A percentile compares a stretch with the other conserved stretches of the same genome.
Conservation (phyloP, 2,797 vertebrate genomes). For the Acanthis flammea region DNA sequence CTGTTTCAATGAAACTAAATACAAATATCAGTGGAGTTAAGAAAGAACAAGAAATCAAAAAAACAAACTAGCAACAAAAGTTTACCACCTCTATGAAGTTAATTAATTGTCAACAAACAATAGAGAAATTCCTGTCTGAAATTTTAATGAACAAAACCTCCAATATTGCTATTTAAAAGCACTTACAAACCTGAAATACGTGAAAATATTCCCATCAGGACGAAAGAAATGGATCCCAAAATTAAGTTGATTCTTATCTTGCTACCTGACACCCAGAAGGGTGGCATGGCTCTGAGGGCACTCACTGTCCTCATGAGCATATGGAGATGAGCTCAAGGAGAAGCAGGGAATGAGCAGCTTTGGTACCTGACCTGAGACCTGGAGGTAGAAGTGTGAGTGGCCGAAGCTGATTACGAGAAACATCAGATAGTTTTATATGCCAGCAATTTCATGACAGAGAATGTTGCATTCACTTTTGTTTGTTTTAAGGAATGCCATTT, state of each 20-base stretch:
- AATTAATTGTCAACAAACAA: not conserved
- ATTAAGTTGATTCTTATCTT: not conserved
- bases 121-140: not conserved
- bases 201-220: not conserved
- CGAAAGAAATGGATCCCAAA: not conserved
- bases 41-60: not conserved
- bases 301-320: fast-evolving
- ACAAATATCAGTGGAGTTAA: not conserved
- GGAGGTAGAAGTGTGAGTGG: not conserved
- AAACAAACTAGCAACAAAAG: not conserved
- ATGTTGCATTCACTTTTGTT: not conserved
- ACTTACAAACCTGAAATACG: not conserved
- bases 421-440: not conserved
- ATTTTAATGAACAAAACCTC: not conserved
- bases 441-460: not conserved
- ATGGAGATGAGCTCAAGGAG: fast-evolving
- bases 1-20: not conserved
- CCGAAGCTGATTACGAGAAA: not conserved
- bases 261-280: not conserved
- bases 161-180: not conserved
- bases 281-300: fast-evolving
- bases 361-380: not conserved
- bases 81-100: not conserved
- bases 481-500: not conserved
- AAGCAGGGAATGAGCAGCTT: not conserved